Base-by-base conservation (phyloP, 2,113 vertebrate species). In the Paraplagusia blochii region DNA sequence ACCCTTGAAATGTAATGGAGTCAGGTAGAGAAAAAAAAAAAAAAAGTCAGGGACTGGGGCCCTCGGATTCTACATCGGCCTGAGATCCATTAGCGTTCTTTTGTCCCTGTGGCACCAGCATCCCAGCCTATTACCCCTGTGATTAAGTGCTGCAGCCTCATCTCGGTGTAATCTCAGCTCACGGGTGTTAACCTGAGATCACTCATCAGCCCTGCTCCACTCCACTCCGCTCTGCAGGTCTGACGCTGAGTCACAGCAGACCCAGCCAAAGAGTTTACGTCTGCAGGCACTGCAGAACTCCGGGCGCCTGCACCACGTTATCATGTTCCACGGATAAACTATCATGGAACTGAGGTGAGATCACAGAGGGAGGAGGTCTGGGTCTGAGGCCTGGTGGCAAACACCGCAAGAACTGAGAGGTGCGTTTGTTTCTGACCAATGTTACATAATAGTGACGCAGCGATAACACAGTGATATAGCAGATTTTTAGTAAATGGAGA, bases 251-350 rank as follows among this genome's bases (percentile, higher is more conserved):
- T 51, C 42, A 40, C 2, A 2, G 39, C 15, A 16, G 47, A 47
- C 67, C 53, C 76, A 71, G 69, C 36, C 66, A 50, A 29, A 53
- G 36, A 76, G 75, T 73, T 76, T 53, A 69, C 44, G 63, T 44
- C 69, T 3, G 3, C 38, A 52, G 46, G 38, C 58, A 15, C 19
- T 64, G 44, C 35, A 2, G 12, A 50, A 39, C 42, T 13, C 61
- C 6, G 59, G 74, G 66, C 62, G 64, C 58, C 76, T 71, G 67
- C 64, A 50, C 34, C 48, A 10, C 35, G 49, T 64, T 38, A 59
- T 44, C 69, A 68, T 19, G 75, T 70, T 79, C 48, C 71, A 43
- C 53, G 78, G 76, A 74, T 69, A 63, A 40, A 40, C 11, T 80
- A 57, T 50, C 46, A 52, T 40, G 45, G 63, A 72, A 61, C 15